A percentile compares a stretch with the other conserved stretches of the same genome.
These are phyloP conservation scores for Cotesia vestalis DNA, from an alignment of 1,140 invertebrate genomes.

Conservation along the genomic window DNA sequence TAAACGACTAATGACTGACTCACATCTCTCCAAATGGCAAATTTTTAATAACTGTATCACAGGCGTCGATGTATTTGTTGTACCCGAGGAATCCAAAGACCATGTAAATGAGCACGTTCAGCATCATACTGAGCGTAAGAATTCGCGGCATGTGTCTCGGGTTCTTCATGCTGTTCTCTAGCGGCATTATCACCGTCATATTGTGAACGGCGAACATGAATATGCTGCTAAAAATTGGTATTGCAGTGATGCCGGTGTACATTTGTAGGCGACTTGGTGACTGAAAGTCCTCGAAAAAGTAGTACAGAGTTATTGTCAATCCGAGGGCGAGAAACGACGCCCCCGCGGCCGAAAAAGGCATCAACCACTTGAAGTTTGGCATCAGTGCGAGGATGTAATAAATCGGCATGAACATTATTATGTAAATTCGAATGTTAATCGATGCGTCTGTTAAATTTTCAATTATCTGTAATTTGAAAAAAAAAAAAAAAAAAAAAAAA, in stretches of 20 bases:
- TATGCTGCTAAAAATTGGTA: slow-evolving; percentile 64
- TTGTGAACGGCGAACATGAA: slow-evolving; percentile 71
- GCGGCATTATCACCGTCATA: slow-evolving; percentile 65
- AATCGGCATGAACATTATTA: slow-evolving; percentile 56
- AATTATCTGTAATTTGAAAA: slow-evolving; percentile 46
- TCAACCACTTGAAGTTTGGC: slow-evolving; percentile 69
- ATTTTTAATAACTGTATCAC: slow-evolving; percentile 65
- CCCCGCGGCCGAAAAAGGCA: slow-evolving; percentile 69
- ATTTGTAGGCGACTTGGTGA: slow-evolving; percentile 39
- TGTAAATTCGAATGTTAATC: slow-evolving; percentile 45
- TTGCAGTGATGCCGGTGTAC: slow-evolving; percentile 31
- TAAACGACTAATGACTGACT: slow-evolving; percentile 31
- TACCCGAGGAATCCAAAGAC: slow-evolving; percentile 70
- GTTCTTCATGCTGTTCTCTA: slow-evolving; percentile 69
- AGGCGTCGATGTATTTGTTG: slow-evolving; percentile 64
- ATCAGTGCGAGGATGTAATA: slow-evolving; percentile 60
- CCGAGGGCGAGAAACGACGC: slow-evolving; percentile 60
- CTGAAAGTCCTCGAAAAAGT: slow-evolving; percentile 58
- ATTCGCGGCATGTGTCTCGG: slow-evolving; percentile 63
- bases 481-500: background rate
- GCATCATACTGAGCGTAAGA: slow-evolving; percentile 62
- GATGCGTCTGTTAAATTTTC: slow-evolving; percentile 39
- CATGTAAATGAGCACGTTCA: slow-evolving; percentile 63
- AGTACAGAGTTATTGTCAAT: slow-evolving; percentile 62
- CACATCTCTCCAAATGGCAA: slow-evolving; percentile 56